Evolutionary conservation across 2,888 invertebrate species (phyloP).

Genomic region (Molorchus minor): DNA sequence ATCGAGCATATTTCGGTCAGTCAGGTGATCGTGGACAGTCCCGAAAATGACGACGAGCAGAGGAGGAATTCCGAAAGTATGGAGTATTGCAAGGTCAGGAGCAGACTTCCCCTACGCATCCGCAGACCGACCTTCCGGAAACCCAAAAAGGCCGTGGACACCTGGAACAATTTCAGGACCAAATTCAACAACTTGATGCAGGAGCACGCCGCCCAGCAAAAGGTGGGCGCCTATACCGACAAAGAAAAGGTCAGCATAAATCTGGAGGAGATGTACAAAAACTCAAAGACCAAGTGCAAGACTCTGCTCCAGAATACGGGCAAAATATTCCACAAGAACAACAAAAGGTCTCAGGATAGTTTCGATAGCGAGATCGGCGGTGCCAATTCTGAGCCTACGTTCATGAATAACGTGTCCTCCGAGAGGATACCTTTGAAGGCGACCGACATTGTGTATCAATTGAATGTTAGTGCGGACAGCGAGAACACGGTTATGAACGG

Average conservation of each 20-base stretch:
- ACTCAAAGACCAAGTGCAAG: conserved; percentile 59
- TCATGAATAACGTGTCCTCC: conserved; percentile 54
- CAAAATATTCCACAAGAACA: conserved; percentile 54
- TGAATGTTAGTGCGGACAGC: conserved; percentile 43
- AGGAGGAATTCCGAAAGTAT: conserved; percentile 40
- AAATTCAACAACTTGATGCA: conserved; percentile 57
- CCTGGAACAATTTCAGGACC: conserved; percentile 56
- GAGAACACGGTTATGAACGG: conserved; percentile 19
- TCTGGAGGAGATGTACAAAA: conserved; percentile 60
- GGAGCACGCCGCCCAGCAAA: conserved; percentile 58
- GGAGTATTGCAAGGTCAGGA: conserved; percentile 53
- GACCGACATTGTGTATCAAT: conserved; percentile 55
- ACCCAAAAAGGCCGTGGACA: conserved; percentile 55
- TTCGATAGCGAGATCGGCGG: conserved; percentile 35
- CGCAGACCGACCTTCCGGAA: conserved; percentile 51
- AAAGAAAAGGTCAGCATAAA: conserved; percentile 55
- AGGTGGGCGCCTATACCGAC: conserved; percentile 57
- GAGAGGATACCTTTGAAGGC: conserved; percentile 47
- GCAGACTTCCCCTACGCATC: conserved; percentile 52
- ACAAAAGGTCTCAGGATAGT: conserved; percentile 39
- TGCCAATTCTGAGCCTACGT: conserved; percentile 43
- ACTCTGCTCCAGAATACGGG: conserved; percentile 56
- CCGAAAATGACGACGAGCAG: conserved; percentile 17
- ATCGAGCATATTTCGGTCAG: conserved; percentile 60
- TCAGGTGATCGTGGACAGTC: conserved; percentile 46